Base-by-base conservation (phyloP, 1,140 invertebrate genomes). In the Whitmania pigra region DNA sequence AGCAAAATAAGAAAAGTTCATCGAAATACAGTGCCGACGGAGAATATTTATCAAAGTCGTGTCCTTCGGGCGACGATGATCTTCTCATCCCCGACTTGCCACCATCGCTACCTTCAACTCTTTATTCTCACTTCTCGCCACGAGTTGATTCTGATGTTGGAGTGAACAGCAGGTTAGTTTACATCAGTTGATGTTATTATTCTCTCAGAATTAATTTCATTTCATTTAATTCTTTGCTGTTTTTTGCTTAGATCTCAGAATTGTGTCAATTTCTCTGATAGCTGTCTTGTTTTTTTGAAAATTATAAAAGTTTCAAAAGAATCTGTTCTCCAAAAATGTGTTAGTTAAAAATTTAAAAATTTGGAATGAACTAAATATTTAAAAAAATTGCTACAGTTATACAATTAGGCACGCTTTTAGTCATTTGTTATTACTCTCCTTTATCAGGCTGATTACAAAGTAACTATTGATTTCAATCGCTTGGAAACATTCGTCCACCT, bases 401-500 rank as follows among this genome's bases (percentile, higher is more conserved):
- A 7, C 7, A 63, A 57, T 57, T 25, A n/a, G 54, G 25, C 9
- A 57, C 9, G 20, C 9, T 75, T 18, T 36, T 66, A 25, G 13
- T 67, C 20, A 9, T 63, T 67, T 36, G 53, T 55, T 73, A n/a
- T 5, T 49, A 40, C 43, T 11, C 3, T 6, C 36, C 20, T 27
- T 31, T 53, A 9, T 71, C 40, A 86, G 82, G 84, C 80, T 9
- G 84, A 86, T 73, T 80, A 85, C 40, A 83, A 82, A 73, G 82
- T 88, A n/a, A 83, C 85, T 71, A 87, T 97, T 9, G 89, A 95
- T 79, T 94, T 97, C 79, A 95, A 93, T 79, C 89, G 90, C 76
- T 81, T 97, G 60, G 92, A 95, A 78, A 84, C 94, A 43, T 88
- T 91, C 17, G 87, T 97, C 29, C 95, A 91, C 79, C 88, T 93